Conservation (phyloP, 2,797 vertebrate species). For the Girardinus metallicus region DNA sequence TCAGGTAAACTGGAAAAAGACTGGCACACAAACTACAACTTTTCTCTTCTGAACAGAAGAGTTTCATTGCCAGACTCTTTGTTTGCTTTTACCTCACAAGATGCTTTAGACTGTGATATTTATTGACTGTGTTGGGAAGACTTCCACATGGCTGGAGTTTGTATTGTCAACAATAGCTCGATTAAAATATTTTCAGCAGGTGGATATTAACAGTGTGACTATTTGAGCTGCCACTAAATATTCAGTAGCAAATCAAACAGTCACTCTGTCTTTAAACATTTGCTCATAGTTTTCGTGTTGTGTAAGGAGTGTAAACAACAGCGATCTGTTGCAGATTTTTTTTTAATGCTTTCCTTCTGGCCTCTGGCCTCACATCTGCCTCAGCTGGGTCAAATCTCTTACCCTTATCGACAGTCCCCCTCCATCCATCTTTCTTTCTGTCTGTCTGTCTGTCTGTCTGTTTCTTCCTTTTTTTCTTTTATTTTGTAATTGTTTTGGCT, state of each 20-base stretch:
- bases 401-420: slow-evolving; percentile 9
- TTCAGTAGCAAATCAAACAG: background rate
- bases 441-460: background rate
- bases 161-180: background rate
- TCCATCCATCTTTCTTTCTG: slow-evolving; percentile 9
- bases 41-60: background rate
- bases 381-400: slow-evolving; percentile 41
- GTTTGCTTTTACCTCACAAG: background rate
- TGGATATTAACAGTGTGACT: slow-evolving; percentile 11
- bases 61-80: background rate
- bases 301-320: slow-evolving; percentile 10
- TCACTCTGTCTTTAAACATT: background rate
- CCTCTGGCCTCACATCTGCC: slow-evolving; percentile 60
- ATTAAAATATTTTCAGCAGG: slow-evolving; percentile 7
- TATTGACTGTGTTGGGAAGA: background rate
- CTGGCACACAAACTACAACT: background rate
- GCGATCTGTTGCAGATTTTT: slow-evolving; percentile 40
- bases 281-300: background rate
- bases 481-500: slow-evolving; percentile 20
- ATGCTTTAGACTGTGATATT: slow-evolving; percentile 9
- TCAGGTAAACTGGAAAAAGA: slow-evolving; percentile 81
- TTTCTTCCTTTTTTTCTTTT: slow-evolving; percentile 6
- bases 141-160: background rate
- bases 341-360: slow-evolving; percentile 48
- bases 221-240: slow-evolving; percentile 15